Conservation (phyloP, 2,888 invertebrate species). For the Drosophila paracracens region DNA sequence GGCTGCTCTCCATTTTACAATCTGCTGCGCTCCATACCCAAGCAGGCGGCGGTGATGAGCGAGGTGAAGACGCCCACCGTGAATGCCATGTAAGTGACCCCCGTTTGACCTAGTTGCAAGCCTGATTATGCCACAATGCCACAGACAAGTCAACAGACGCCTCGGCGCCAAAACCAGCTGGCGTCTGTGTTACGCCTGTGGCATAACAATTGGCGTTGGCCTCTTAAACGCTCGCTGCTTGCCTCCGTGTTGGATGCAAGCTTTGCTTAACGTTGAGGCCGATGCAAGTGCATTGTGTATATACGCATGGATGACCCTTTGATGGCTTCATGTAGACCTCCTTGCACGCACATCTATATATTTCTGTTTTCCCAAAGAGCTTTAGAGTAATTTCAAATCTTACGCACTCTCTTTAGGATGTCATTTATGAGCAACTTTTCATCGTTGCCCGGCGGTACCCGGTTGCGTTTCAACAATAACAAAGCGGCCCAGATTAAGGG, state of each 20-base stretch:
- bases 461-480: slow-evolving; percentile 84
- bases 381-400: not conserved
- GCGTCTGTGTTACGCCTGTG: slow-evolving; percentile 84
- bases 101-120: slow-evolving; percentile 30
- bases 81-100: slow-evolving; percentile 91
- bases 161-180: slow-evolving; percentile 55
- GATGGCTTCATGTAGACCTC: slow-evolving; percentile 17
- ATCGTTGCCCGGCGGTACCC: slow-evolving; percentile 87
- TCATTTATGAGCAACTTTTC: slow-evolving; percentile 90
- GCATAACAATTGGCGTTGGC: slow-evolving; percentile 66
- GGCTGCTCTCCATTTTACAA: slow-evolving; percentile 98
- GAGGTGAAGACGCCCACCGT: slow-evolving; percentile 93
- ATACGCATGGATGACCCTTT: slow-evolving; percentile 4
- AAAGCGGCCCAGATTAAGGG: slow-evolving; percentile 82
- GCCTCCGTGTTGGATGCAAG: slow-evolving; percentile 78
- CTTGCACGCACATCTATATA: slow-evolving; percentile 39
- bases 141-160: slow-evolving; percentile 83
- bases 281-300: slow-evolving; percentile 51
- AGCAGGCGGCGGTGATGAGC: slow-evolving; percentile 86
- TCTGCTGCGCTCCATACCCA: slow-evolving; percentile 91
- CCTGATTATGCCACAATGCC: slow-evolving; percentile 32
- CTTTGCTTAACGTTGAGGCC: slow-evolving; percentile 33
- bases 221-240: slow-evolving; percentile 43
- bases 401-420: slow-evolving; percentile 85
- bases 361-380: not conserved